Evolutionary conservation across 2,113 vertebrate species (phyloP).

Genomic region (Plotosus lineatus): DNA sequence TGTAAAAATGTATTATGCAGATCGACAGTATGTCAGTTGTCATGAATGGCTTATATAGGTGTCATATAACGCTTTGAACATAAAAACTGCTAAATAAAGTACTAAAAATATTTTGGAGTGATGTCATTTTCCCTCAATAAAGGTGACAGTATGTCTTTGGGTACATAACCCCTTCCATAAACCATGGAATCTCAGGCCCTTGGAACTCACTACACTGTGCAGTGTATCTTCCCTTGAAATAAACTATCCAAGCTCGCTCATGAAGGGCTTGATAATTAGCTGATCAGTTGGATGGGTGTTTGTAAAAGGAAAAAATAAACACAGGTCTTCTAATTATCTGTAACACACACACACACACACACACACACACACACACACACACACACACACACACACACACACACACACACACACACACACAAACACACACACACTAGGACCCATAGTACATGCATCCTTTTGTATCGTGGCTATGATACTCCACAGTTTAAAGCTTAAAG

Average conservation of each 20-base stretch:
- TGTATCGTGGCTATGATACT: background rate
- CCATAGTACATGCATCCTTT: background rate
- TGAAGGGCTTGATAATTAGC: conserved; percentile 2
- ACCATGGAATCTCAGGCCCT: background rate
- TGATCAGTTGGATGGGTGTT: background rate
- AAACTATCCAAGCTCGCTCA: background rate
- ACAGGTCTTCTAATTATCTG: background rate
- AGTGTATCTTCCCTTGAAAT: background rate
- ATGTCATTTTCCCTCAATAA: conserved; percentile 45
- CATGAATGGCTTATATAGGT: background rate
- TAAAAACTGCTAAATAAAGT: background rate
- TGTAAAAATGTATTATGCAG: background rate
- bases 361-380: background rate
- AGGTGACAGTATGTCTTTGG: background rate
- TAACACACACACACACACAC: background rate
- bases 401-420: background rate
- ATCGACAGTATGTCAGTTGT: background rate
- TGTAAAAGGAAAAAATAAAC: background rate
- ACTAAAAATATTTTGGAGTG: conserved; percentile 2
- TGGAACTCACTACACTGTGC: background rate
- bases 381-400: background rate
- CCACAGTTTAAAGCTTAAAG: background rate
- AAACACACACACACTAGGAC: background rate
- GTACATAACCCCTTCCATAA: background rate
- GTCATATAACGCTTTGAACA: background rate